phyloP scores from a whole-genome alignment of 2,113 vertebrate genomes.

The Oryzias melastigma region DNA sequence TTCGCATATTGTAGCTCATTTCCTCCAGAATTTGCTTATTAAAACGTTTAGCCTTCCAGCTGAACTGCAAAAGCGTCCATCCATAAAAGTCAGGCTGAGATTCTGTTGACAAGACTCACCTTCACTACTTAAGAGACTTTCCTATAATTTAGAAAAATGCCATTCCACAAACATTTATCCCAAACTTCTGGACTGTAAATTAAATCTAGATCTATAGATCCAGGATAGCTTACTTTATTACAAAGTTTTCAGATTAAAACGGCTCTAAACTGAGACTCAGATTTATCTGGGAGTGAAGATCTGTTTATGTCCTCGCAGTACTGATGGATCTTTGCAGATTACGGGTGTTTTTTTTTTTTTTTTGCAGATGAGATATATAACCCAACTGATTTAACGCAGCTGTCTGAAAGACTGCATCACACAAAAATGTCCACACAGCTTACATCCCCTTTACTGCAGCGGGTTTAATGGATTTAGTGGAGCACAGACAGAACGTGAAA shows the following conservation, averaged over 20 bases:
- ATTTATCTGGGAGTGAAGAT: conserved; percentile 1
- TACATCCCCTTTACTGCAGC: conserved; percentile 15
- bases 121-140: too few species aligned
- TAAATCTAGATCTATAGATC: conserved; percentile 24
- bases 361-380: conserved; percentile 23
- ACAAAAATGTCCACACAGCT: conserved; percentile 13
- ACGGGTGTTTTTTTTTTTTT: conserved; percentile 7
- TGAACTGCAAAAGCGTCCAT: not conserved
- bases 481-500: conserved; percentile 12
- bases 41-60: conserved; percentile 4
- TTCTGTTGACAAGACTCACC: not conserved
- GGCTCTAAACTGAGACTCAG: not conserved
- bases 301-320: conserved; percentile 56
- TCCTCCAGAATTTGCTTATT: not conserved
- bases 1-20: not conserved
- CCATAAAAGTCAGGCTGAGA: not conserved
- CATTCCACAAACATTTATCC: too few species aligned
- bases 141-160: too few species aligned
- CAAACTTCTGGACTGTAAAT: too few species aligned
- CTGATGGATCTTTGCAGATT: conserved; percentile 33
- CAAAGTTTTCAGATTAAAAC: conserved; percentile 21
- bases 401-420: conserved; percentile 42
- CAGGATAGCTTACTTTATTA: conserved; percentile 24
- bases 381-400: conserved; percentile 48
- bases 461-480: conserved; percentile 29